Percentiles rank a stretch among this genome's conserved stretches.
Evolutionary conservation across 2,888 invertebrate genomes (phyloP).

Genomic region (Cryptocheilus praepositus): DNA sequence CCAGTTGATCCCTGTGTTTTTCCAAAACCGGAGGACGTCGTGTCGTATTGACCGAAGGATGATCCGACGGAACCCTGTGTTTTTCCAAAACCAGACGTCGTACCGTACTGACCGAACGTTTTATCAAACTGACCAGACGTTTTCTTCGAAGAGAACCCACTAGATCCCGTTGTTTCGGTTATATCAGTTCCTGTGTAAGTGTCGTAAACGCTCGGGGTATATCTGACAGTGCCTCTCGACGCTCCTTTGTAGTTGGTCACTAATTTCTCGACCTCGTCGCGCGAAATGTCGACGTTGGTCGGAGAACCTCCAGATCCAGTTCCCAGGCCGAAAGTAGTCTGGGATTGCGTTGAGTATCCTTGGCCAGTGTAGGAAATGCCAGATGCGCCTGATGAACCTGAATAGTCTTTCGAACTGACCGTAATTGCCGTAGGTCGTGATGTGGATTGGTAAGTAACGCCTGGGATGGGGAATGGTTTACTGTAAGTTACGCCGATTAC

Average conservation of each 20-base stretch:
- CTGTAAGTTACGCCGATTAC: conserved; percentile 53
- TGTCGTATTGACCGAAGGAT: neutral
- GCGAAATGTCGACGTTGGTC: conserved; percentile 42
- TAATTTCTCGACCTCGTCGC: conserved; percentile 50
- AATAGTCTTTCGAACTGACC: conserved; percentile 15
- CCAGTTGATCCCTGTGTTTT: neutral
- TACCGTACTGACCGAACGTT: conserved; percentile 8
- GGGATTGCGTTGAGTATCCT: conserved; percentile 25
- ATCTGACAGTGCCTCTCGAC: conserved; percentile 58
- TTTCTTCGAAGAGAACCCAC: conserved; percentile 24
- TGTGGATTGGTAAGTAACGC: conserved; percentile 41
- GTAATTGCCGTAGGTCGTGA: conserved; percentile 20
- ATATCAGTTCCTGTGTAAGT: conserved; percentile 30
- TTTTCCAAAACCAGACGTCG: neutral
- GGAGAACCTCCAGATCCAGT: conserved; percentile 42
- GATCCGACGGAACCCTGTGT: conserved; percentile 24
- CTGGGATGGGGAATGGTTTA: conserved; percentile 53
- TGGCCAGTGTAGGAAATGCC: conserved; percentile 35
- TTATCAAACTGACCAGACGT: too few species aligned
- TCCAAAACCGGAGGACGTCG: too few species aligned
- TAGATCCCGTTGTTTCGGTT: conserved; percentile 27
- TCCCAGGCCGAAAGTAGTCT: conserved; percentile 18
- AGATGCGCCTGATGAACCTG: conserved; percentile 43
- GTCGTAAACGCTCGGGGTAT: conserved; percentile 55
- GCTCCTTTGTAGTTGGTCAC: conserved; percentile 52